A percentile compares a stretch with the other conserved stretches of the same genome.
Evolutionary conservation across 2,888 invertebrate genomes (phyloP).

Genomic region (Auanema sp.): DNA sequence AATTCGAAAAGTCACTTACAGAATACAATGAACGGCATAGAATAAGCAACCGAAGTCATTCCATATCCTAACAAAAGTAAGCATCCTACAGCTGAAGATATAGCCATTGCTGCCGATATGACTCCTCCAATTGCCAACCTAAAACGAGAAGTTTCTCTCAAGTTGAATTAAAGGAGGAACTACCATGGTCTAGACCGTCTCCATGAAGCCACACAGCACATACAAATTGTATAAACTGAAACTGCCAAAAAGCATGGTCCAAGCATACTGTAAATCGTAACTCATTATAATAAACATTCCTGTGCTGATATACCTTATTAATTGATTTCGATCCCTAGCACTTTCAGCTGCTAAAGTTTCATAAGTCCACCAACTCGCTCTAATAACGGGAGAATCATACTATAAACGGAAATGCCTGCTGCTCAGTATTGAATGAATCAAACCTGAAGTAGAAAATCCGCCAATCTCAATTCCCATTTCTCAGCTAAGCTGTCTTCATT

Average conservation of each 20-base stretch:
- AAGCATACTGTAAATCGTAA: conserved; percentile 53
- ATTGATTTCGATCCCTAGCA: conserved; percentile 53
- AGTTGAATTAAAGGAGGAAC: too few relatives aligned
- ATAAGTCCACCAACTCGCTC: conserved; percentile 62
- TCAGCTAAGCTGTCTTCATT: conserved; percentile 58
- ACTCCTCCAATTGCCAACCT: conserved; percentile 74
- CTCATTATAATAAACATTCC: conserved; percentile 1
- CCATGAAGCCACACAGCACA: conserved; percentile 71
- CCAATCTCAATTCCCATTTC: conserved; percentile 61
- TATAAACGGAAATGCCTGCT: conserved; percentile 6
- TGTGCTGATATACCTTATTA: conserved; percentile 42
- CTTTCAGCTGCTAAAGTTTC: conserved; percentile 62
- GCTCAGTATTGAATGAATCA: neutral
- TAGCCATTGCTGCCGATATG: conserved; percentile 86
- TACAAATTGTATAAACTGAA: conserved; percentile 57
- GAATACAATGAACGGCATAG: conserved; percentile 64
- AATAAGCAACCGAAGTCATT: conserved; percentile 63
- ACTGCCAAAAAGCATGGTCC: conserved; percentile 60
- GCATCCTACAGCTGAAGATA: conserved; percentile 82
- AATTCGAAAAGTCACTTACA: conserved; percentile 46
- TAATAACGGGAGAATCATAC: conserved; percentile 45
- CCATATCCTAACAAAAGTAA: conserved; percentile 79
- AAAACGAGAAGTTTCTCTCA: neutral
- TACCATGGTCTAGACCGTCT: conserved; percentile 85
- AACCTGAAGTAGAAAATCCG: conserved; percentile 44